phyloP scores from a whole-genome alignment of 2,113 vertebrate species.

The Alces alces region DNA sequence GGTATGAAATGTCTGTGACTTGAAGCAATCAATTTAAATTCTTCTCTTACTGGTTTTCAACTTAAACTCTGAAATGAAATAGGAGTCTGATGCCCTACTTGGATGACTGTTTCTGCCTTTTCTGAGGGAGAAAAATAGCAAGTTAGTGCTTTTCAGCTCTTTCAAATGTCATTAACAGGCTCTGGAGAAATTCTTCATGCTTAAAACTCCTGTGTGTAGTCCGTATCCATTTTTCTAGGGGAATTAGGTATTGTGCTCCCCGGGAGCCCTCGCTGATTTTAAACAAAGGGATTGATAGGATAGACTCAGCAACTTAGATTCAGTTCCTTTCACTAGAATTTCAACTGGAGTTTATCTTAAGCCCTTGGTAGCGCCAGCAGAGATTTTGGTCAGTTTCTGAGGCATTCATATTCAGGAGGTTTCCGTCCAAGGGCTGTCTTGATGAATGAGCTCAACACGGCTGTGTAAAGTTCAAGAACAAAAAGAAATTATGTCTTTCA shows the following conservation, averaged over 20 bases:
- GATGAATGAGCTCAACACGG: conserved; percentile 5
- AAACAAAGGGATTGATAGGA: conserved; percentile 3
- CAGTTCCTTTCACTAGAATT: background rate
- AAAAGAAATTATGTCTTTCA: conserved; percentile 62
- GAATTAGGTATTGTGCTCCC: background rate
- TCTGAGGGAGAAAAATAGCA: background rate
- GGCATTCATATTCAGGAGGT: background rate
- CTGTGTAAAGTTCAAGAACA: conserved; percentile 61
- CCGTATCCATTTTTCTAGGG: background rate
- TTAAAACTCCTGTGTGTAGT: conserved; percentile 23
- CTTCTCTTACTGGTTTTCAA: conserved; percentile 69
- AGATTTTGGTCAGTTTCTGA: conserved; percentile 28
- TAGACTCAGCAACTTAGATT: background rate
- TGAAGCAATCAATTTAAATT: conserved; percentile 74
- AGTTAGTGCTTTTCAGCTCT: conserved; percentile 42
- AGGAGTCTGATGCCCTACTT: conserved; percentile 18
- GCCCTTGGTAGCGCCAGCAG: background rate
- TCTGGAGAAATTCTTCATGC: conserved; percentile 23
- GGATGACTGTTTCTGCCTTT: conserved; percentile 36
- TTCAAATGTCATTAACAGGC: conserved; percentile 34
- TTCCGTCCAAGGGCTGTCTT: background rate
- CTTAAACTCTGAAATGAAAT: conserved; percentile 65
- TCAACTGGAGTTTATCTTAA: background rate
- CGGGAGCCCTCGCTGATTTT: background rate
- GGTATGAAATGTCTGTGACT: conserved; percentile 68